phyloP scores from a whole-genome alignment of 2,888 invertebrate genomes.

The Drosophila hamatofila region DNA sequence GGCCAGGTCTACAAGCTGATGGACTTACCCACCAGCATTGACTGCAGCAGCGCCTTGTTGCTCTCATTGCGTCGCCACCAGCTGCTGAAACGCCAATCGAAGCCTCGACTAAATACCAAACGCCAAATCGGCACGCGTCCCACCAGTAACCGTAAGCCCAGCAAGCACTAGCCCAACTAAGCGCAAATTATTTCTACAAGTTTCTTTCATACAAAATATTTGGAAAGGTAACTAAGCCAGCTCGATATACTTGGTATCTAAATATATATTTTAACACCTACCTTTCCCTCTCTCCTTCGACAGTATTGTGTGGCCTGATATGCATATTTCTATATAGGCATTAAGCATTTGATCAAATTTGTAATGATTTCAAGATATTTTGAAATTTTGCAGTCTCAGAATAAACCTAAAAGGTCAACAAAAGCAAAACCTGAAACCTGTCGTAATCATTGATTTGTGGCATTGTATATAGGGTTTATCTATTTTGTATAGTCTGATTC shows the following conservation, averaged over 20 bases:
- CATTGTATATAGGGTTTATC: too few relatives aligned
- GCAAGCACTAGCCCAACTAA: neutral
- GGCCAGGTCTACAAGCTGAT: conserved; percentile 1
- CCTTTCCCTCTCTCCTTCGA: neutral
- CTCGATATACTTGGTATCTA: too few relatives aligned
- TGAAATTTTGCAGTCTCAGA: neutral
- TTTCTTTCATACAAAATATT: neutral
- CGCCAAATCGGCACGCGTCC: neutral
- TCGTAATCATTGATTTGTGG: too few relatives aligned
- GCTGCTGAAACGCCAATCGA: fast-evolving
- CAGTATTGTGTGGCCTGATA: neutral
- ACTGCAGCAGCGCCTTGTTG: neutral
- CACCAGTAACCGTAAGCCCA: neutral
- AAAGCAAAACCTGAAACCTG: too few relatives aligned
- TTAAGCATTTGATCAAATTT: neutral
- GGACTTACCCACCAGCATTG: neutral
- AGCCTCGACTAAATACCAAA: conserved; percentile 1
- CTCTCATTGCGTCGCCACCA: neutral
- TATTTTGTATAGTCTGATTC: too few relatives aligned
- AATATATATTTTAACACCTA: neutral
- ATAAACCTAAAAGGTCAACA: neutral
- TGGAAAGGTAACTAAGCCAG: neutral
- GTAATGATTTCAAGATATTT: neutral
- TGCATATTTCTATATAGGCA: too few relatives aligned
- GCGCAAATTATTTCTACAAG: neutral